Conservation (phyloP, 2,113 vertebrate species). For the Suncus etruscus region DNA sequence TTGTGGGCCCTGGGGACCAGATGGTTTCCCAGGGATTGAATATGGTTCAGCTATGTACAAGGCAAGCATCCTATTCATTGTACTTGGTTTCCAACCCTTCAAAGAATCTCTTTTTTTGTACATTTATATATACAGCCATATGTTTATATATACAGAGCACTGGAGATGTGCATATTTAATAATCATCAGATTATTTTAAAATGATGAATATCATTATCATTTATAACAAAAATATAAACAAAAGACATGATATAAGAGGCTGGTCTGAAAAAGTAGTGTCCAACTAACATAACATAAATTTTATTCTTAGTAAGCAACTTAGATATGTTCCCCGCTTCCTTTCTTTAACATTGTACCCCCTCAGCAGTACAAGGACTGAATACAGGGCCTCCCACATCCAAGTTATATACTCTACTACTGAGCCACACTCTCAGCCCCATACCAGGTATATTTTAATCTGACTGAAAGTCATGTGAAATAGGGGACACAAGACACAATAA, state of each 20-base stretch:
- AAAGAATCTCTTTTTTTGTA: background rate
- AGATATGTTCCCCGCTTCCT: no score
- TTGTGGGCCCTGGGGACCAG: no score
- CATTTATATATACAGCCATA: background rate
- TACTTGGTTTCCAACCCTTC: background rate
- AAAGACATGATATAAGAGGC: background rate
- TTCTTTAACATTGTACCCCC: no score
- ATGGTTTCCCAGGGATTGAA: background rate
- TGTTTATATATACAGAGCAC: conserved; percentile 31
- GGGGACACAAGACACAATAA: background rate
- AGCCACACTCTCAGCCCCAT: background rate
- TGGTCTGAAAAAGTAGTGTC: conserved; percentile 15
- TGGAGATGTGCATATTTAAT: conserved; percentile 11
- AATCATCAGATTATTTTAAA: conserved; percentile 39
- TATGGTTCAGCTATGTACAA: background rate
- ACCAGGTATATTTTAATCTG: conserved; percentile 2
- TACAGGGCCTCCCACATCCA: no score
- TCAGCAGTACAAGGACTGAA: no score
- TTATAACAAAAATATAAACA: background rate
- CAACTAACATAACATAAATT: conserved; percentile 11
- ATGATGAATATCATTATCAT: background rate
- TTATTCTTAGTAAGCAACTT: conserved; percentile 24
- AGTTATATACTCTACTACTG: no score
- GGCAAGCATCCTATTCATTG: background rate
- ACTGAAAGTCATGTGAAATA: background rate